Percentiles rank a stretch among this genome's conserved stretches.
Conservation (phyloP, 2,888 invertebrate genomes). For the Hyppa rectilinea region DNA sequence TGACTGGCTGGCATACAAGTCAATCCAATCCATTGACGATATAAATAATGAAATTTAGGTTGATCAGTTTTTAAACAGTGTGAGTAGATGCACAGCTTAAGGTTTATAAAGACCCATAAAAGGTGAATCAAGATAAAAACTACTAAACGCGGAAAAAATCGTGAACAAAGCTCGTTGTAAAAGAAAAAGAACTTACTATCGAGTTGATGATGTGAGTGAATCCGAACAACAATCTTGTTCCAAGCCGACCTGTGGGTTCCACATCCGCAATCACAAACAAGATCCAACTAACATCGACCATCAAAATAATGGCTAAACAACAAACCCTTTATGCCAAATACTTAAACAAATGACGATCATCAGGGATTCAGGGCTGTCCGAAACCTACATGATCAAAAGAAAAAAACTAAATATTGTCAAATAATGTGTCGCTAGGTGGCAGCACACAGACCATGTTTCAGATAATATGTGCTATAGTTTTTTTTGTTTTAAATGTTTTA, state of each 20-base stretch:
- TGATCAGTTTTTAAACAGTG: not conserved
- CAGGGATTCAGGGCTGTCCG: conserved; percentile 6
- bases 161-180: not conserved
- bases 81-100: too few species aligned
- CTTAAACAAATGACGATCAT: conserved; percentile 55
- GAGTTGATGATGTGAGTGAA: not conserved
- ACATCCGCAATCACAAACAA: conserved; percentile 25
- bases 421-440: too few species aligned
- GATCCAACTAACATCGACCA: conserved; percentile 33
- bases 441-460: too few species aligned
- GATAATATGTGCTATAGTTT: too few species aligned
- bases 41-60: not conserved
- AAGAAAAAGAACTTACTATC: not conserved
- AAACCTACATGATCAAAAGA: too few species aligned
- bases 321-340: conserved; percentile 31
- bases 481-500: too few species aligned
- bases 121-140: not conserved
- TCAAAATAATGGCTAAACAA: conserved; percentile 48
- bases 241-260: not conserved
- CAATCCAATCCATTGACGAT: not conserved
- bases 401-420: too few species aligned
- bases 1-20: not conserved
- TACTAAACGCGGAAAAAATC: too few species aligned
- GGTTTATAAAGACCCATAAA: not conserved
- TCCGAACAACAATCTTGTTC: not conserved